A percentile compares a stretch with the other conserved stretches of the same genome.
These are phyloP conservation scores for Contarinia nasturtii DNA, from an alignment of 1,140 invertebrate species.

Conservation along the genomic window DNA sequence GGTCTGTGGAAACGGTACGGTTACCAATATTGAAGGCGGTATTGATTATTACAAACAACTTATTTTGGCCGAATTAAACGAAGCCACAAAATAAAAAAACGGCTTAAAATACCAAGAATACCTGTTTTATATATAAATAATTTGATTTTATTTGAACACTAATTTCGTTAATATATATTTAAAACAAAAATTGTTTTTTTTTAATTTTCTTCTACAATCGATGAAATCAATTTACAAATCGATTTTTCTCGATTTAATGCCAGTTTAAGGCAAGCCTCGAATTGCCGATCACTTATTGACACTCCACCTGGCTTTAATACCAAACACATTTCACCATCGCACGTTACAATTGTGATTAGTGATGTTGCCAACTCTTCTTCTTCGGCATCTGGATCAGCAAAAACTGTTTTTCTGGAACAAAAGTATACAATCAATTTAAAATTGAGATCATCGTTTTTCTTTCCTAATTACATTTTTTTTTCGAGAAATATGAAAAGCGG, in stretches of 20 bases:
- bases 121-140: slow-evolving; percentile 32
- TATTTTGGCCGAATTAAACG: slow-evolving; percentile 59
- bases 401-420: slow-evolving; percentile 1
- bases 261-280: slow-evolving; percentile 14
- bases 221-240: slow-evolving; percentile 6
- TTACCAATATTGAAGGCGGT: slow-evolving; percentile 82
- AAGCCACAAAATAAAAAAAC: not conserved
- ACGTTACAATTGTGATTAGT: slow-evolving; percentile 17
- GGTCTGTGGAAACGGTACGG: slow-evolving; percentile 70
- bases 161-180: too few species aligned
- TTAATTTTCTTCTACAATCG: slow-evolving; percentile 17
- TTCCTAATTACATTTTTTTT: too few species aligned
- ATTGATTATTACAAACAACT: slow-evolving; percentile 91
- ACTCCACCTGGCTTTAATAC: slow-evolving; percentile 22
- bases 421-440: too few species aligned
- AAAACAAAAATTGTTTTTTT: slow-evolving; percentile 1
- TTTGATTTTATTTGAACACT: too few species aligned
- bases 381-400: slow-evolving; percentile 3
- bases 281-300: slow-evolving; percentile 14
- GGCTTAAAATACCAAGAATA: slow-evolving; percentile 26
- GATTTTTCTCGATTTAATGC: slow-evolving; percentile 1
- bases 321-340: slow-evolving; percentile 17
- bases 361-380: slow-evolving; percentile 7
- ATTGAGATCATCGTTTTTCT: too few species aligned
- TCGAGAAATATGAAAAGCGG: too few species aligned